A percentile compares a stretch with the other conserved stretches of the same genome.
Evolutionary conservation across 2,113 vertebrate genomes (phyloP).

Genomic region (Struthio camelus): DNA sequence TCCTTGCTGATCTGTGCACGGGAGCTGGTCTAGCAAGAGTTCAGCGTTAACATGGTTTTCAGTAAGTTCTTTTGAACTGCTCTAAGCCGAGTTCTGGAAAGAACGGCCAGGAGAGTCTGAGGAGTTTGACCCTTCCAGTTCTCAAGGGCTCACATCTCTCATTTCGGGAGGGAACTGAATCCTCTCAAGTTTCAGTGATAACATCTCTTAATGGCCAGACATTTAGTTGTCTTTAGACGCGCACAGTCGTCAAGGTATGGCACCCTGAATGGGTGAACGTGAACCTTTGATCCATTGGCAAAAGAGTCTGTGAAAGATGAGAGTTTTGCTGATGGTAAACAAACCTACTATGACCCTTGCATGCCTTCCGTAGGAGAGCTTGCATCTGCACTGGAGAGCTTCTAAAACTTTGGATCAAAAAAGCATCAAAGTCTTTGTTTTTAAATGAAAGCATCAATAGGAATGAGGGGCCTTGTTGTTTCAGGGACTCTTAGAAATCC

Average conservation of each 20-base stretch:
- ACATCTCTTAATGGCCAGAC: neutral
- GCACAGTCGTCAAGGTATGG: neutral
- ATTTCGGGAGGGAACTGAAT: neutral
- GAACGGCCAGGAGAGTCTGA: accelerated
- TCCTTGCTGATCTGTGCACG: neutral
- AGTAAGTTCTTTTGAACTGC: neutral
- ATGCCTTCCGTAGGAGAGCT: neutral
- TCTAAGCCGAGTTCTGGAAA: neutral
- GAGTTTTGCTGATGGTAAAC: neutral
- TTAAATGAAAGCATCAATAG: neutral
- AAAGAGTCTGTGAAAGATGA: neutral
- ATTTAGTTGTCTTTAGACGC: neutral
- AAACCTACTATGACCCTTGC: neutral
- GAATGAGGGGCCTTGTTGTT: neutral
- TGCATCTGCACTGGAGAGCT: neutral
- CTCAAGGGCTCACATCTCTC: neutral
- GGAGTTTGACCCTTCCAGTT: neutral
- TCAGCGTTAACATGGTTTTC: neutral
- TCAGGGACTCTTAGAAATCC: neutral
- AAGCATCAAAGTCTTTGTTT: neutral
- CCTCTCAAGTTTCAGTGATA: neutral
- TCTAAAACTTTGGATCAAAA: neutral
- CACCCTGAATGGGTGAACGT: neutral
- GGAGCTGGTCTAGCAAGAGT: neutral
- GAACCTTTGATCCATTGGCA: neutral